These are phyloP conservation scores for Anas bernieri DNA, from an alignment of 2,797 vertebrate species.

Conservation along the genomic window DNA sequence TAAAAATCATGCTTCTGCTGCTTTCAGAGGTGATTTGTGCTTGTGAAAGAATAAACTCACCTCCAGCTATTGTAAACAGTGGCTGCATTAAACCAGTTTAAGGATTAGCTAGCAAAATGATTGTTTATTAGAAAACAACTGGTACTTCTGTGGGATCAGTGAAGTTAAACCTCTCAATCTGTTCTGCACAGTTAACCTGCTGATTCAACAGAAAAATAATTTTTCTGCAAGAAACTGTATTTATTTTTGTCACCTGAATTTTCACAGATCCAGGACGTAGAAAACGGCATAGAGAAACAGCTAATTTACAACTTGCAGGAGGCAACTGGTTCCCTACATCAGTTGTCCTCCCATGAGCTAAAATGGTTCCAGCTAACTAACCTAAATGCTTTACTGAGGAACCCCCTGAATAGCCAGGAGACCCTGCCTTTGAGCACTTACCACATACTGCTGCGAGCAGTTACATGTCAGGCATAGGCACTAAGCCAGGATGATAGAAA, in stretches of 20 bases:
- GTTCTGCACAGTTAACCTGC: background rate
- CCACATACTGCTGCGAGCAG: background rate
- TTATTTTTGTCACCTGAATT: slow-evolving; percentile 24
- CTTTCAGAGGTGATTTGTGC: background rate
- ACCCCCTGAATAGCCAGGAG: background rate
- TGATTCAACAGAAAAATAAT: background rate
- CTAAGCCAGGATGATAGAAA: background rate
- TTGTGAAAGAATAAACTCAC: background rate
- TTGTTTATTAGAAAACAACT: background rate
- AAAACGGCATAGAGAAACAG: background rate
- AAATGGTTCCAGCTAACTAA: background rate
- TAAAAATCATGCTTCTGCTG: background rate
- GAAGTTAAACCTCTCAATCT: background rate
- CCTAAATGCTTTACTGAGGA: background rate
- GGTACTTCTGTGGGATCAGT: background rate
- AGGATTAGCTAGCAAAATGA: background rate
- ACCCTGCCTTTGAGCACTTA: background rate
- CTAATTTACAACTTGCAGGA: background rate
- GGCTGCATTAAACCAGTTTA: background rate
- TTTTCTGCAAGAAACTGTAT: background rate
- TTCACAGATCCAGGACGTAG: background rate
- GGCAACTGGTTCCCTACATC: background rate
- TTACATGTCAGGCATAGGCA: background rate
- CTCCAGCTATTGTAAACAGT: background rate
- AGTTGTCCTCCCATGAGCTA: background rate